These are phyloP conservation scores for Noctua janthe DNA, from an alignment of 2,888 invertebrate genomes.

Conservation along the genomic window DNA sequence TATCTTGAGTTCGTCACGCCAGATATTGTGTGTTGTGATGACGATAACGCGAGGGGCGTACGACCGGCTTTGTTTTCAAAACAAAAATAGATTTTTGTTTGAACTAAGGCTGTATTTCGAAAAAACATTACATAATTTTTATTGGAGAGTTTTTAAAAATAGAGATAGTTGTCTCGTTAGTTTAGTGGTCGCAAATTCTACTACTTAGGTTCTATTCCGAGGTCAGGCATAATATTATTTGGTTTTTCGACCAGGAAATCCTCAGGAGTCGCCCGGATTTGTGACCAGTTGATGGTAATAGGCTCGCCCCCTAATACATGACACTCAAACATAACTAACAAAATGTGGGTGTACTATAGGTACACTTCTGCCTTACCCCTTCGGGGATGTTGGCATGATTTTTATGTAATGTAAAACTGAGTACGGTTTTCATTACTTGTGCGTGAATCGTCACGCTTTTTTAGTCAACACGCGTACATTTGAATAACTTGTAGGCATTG, in stretches of 20 bases:
- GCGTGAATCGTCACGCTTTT: conserved; percentile 12
- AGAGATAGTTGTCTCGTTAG: not conserved
- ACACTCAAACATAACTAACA: not conserved
- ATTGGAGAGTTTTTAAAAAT: not conserved
- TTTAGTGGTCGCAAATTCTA: not conserved
- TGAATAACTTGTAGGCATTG: conserved; percentile 19
- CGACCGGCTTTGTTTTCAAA: conserved; percentile 67
- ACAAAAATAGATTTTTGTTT: conserved; percentile 60
- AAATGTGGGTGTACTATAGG: not conserved
- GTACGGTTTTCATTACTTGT: conserved; percentile 2
- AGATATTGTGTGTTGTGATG: conserved; percentile 86
- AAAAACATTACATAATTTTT: conserved; percentile 19
- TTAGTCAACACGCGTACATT: not conserved
- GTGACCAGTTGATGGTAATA: not conserved
- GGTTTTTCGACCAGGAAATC: not conserved
- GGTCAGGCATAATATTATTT: not conserved
- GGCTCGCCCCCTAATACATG: not conserved
- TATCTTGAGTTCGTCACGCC: conserved; percentile 89
- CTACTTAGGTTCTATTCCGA: not conserved
- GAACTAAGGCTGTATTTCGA: conserved; percentile 48
- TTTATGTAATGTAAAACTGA: conserved; percentile 10
- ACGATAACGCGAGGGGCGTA: conserved; percentile 80
- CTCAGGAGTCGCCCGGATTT: not conserved
- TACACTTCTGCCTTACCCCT: not conserved
- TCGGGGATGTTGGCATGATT: not conserved